These are phyloP conservation scores for Melangyna quadrimaculata DNA, from an alignment of 2,888 invertebrate genomes.

Conservation along the genomic window DNA sequence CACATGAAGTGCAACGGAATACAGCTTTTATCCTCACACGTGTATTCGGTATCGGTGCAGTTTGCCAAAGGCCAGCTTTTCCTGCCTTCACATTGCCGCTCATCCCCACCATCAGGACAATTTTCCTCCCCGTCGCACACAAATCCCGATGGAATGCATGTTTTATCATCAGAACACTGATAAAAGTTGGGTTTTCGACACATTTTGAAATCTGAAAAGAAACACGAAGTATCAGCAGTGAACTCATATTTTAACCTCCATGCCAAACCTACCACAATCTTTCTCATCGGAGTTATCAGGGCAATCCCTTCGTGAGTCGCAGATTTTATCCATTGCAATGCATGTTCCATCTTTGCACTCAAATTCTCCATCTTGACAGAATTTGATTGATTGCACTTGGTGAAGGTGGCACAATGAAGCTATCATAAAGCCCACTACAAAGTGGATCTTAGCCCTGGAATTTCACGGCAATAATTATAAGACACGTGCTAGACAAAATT, in stretches of 20 bases:
- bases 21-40: conserved; percentile 82
- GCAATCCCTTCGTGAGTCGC: conserved; percentile 79
- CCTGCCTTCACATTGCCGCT: conserved; percentile 77
- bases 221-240: neutral
- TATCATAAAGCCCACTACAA: conserved; percentile 39
- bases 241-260: neutral
- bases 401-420: neutral
- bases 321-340: conserved; percentile 78
- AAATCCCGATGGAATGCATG: conserved; percentile 87
- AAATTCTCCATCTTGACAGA: conserved; percentile 81
- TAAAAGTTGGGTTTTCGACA: conserved; percentile 80
- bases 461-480: neutral
- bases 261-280: conserved; percentile 77
- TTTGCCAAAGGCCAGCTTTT: conserved; percentile 65
- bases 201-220: conserved; percentile 75
- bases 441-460: conserved; percentile 53
- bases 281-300: conserved; percentile 78
- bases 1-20: conserved; percentile 86
- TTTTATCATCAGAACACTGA: conserved; percentile 80
- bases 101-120: conserved; percentile 87
- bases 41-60: conserved; percentile 78
- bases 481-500: conserved; percentile 38
- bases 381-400: conserved; percentile 7
- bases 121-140: conserved; percentile 87
- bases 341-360: conserved; percentile 82